Percentiles rank a stretch among this genome's conserved stretches.
phyloP scores from a whole-genome alignment of 2,113 vertebrate species.

The Vulpes vulpes region DNA sequence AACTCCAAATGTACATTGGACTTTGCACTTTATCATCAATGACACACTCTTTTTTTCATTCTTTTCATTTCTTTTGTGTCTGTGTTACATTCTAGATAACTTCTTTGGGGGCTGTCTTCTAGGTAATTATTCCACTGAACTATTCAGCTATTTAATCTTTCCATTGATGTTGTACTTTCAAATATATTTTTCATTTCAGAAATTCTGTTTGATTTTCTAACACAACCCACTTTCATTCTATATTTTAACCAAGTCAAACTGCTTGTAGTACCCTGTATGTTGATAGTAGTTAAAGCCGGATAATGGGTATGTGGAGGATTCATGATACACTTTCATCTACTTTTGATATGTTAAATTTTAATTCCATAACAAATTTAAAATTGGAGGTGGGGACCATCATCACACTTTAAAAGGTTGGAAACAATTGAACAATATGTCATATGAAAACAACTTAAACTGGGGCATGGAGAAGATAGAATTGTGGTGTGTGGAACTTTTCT shows the following conservation, averaged over 20 bases:
- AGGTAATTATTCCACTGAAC: background rate
- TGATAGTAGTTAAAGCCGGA: slow-evolving; percentile 37
- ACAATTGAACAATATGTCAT: background rate
- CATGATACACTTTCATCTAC: background rate
- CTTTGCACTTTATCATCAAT: background rate
- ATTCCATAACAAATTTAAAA: background rate
- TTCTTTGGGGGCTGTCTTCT: background rate
- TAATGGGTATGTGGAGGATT: background rate
- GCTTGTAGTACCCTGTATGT: background rate
- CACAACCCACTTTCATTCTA: background rate
- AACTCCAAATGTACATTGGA: background rate
- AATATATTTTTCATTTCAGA: slow-evolving; percentile 14
- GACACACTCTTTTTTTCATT: background rate
- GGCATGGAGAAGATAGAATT: background rate
- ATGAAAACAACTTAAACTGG: slow-evolving; percentile 1
- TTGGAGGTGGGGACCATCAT: background rate
- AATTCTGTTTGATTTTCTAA: background rate
- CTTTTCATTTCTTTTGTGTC: slow-evolving; percentile 28
- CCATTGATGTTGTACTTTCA: slow-evolving; percentile 3
- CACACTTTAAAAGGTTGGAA: background rate
- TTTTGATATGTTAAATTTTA: slow-evolving; percentile 36
- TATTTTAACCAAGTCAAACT: background rate
- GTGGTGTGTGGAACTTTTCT: background rate
- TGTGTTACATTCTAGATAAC: background rate
- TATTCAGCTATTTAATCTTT: slow-evolving; percentile 6